These are phyloP conservation scores for Syrista parreyssii DNA, from an alignment of 2,888 invertebrate species.

Conservation along the genomic window DNA sequence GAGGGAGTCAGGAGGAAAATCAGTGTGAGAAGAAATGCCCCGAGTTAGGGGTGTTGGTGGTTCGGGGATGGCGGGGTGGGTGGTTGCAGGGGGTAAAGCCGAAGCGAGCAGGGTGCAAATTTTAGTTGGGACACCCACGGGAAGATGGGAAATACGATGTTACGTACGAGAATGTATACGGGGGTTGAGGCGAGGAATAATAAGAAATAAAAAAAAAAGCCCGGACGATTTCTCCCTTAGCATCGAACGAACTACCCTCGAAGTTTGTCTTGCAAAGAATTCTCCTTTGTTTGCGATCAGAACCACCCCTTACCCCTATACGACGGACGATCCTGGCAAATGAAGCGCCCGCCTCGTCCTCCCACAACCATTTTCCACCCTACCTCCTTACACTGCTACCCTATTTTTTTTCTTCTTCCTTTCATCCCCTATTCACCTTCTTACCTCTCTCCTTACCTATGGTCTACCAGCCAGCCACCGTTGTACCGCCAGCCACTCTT, in stretches of 20 bases:
- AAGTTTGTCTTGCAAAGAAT: conserved; percentile 13
- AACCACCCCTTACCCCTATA: conserved; percentile 20
- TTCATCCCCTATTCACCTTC: conserved; percentile 5
- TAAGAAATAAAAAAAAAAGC: neutral
- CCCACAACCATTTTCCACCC: neutral
- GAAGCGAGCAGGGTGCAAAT: no score
- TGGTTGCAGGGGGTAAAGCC: no score
- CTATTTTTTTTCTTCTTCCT: conserved; percentile 14
- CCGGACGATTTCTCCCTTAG: conserved; percentile 20
- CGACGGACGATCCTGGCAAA: conserved; percentile 30
- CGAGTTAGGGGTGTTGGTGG: no score
- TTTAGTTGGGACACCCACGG: no score
- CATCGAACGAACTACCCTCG: neutral
- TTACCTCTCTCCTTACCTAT: neutral
- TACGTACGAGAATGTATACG: no score
- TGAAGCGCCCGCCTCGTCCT: conserved; percentile 20
- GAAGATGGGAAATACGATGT: no score
- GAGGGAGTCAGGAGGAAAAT: neutral
- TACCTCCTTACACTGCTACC: conserved; percentile 11
- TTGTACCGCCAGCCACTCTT: conserved; percentile 6
- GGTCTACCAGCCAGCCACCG: neutral
- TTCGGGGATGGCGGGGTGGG: no score
- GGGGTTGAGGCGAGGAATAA: no score
- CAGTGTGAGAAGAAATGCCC: no score
- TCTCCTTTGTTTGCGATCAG: conserved; percentile 30